Percentiles rank a stretch among this genome's conserved stretches.
phyloP scores from a whole-genome alignment of 2,797 vertebrate genomes.

The Cryptoprocta ferox region DNA sequence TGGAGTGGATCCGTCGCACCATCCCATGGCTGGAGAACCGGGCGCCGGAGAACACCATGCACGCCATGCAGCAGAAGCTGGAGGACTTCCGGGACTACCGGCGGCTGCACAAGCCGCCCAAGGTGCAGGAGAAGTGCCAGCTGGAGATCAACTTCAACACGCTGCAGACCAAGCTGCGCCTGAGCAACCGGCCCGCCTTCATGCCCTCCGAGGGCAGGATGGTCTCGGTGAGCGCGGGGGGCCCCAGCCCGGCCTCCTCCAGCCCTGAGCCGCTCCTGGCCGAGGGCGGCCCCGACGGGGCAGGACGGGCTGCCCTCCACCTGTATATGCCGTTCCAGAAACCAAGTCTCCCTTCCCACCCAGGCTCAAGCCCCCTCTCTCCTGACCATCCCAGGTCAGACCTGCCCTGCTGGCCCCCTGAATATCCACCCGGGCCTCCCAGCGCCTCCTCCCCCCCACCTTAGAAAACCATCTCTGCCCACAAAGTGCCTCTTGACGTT shows the following conservation, averaged over 20 bases:
- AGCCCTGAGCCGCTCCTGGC: not conserved
- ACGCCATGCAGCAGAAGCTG: constrained; percentile 99
- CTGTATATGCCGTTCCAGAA: not conserved
- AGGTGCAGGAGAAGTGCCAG: constrained; percentile 99
- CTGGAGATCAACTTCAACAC: constrained; percentile 99
- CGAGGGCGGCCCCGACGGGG: fast-evolving
- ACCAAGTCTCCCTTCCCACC: not conserved
- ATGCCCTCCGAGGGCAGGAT: constrained; percentile 99
- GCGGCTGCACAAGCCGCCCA: constrained; percentile 97
- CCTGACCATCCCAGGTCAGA: not conserved
- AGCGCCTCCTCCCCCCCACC: too few relatives aligned
- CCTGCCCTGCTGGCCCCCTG: not conserved
- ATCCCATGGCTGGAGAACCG: constrained; percentile 99
- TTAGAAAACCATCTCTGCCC: not conserved
- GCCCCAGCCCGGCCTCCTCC: fast-evolving
- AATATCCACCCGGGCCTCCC: not conserved
- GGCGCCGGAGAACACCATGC: constrained; percentile 97
- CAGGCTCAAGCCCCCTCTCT: not conserved
- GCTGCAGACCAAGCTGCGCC: constrained; percentile 97
- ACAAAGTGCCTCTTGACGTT: not conserved
- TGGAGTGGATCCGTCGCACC: constrained; percentile 99
- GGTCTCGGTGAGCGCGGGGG: constrained; percentile 92
- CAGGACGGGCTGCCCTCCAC: fast-evolving
- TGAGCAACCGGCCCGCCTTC: constrained; percentile 98
- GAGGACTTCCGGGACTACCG: constrained; percentile 98